These are phyloP conservation scores for Eristalis intricaria DNA, from an alignment of 2,888 invertebrate species.

Conservation along the genomic window DNA sequence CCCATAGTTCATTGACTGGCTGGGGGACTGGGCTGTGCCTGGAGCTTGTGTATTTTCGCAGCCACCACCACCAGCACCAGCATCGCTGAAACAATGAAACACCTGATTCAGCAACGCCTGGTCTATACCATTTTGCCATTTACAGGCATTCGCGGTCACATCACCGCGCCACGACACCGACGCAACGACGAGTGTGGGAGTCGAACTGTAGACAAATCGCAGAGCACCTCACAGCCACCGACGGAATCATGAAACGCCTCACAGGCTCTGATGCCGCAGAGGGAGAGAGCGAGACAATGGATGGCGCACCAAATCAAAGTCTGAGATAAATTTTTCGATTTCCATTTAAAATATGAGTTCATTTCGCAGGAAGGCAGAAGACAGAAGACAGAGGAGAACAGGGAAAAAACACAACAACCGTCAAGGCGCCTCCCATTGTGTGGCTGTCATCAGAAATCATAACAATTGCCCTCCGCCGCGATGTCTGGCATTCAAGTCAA, in stretches of 20 bases:
- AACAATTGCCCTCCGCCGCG: conserved; percentile 72
- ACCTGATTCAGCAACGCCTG: conserved; percentile 56
- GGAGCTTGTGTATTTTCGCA: conserved; percentile 31
- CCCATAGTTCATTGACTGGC: conserved; percentile 67
- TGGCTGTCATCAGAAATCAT: conserved; percentile 73
- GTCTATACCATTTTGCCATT: conserved; percentile 48
- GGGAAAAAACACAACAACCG: conserved; percentile 51
- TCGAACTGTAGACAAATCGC: conserved; percentile 42
- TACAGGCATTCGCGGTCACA: conserved; percentile 42
- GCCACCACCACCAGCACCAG: neutral
- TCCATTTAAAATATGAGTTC: conserved; percentile 68
- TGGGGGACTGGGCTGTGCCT: neutral
- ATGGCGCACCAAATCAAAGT: conserved; percentile 58
- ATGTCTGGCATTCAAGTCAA: conserved; percentile 72
- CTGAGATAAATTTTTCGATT: conserved; percentile 59
- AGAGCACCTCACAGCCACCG: conserved; percentile 10
- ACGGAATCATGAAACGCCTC: neutral
- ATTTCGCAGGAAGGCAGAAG: conserved; percentile 20
- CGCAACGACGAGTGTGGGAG: conserved; percentile 40
- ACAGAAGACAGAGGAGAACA: neutral
- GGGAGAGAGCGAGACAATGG: neutral
- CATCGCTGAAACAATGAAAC: conserved; percentile 2
- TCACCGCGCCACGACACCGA: neutral
- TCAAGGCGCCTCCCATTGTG: conserved; percentile 72
- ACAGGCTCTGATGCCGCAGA: neutral